A percentile compares a stretch with the other conserved stretches of the same genome.
These are phyloP conservation scores for Kradibia gibbosae DNA, from an alignment of 1,140 invertebrate species.

Conservation along the genomic window DNA sequence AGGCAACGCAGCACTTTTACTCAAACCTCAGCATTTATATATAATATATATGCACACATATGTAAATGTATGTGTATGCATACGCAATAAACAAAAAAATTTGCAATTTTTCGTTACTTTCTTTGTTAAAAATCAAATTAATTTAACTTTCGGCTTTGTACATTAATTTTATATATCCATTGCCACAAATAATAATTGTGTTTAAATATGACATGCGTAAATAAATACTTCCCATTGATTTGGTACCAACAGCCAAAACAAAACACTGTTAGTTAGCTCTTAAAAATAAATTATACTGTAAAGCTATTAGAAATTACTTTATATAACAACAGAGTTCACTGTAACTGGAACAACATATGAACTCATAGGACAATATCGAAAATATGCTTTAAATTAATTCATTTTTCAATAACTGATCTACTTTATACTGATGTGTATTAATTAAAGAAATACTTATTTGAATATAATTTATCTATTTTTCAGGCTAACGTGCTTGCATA, in stretches of 20 bases:
- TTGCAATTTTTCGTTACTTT: constrained; percentile 30
- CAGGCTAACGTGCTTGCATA: constrained; percentile 37
- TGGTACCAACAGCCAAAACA: constrained; percentile 49
- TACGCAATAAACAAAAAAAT: constrained; percentile 44
- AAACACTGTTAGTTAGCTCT: constrained; percentile 37
- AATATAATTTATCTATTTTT: too few relatives aligned
- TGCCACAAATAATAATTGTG: constrained; percentile 47
- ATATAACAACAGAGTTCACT: constrained; percentile 46
- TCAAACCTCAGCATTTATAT: constrained; percentile 49
- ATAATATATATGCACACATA: constrained; percentile 40
- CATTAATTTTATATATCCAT: constrained; percentile 49
- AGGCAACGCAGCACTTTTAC: constrained; percentile 50
- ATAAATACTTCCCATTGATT: constrained; percentile 48
- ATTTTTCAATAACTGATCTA: constrained; percentile 29
- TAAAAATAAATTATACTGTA: constrained; percentile 44
- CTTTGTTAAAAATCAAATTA: constrained; percentile 49
- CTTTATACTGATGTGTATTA: constrained; percentile 22
- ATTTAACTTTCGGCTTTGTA: constrained; percentile 50
- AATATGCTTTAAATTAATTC: constrained; percentile 28
- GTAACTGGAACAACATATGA: constrained; percentile 44
- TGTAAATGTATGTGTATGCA: constrained; percentile 22
- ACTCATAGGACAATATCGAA: constrained; percentile 41
- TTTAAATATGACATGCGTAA: constrained; percentile 40
- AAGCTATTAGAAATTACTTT: constrained; percentile 47
- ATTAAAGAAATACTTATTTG: constrained; percentile 22